These are phyloP conservation scores for Acrossocheilus fasciatus DNA, from an alignment of 2,797 vertebrate species.

Conservation along the genomic window DNA sequence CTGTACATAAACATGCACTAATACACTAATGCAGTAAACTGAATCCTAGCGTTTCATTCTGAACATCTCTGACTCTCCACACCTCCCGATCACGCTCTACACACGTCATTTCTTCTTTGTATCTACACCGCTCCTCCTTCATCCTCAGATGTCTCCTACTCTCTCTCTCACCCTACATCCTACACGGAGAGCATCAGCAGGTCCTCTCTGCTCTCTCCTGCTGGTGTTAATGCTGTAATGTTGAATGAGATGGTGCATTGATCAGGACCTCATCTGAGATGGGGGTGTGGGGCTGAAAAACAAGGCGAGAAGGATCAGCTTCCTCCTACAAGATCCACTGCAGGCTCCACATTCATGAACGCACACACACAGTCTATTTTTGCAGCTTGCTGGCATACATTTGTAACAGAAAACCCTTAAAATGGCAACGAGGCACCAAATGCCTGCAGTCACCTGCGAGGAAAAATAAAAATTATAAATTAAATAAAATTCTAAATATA, in stretches of 20 bases:
- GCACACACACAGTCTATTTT: not conserved
- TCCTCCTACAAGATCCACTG: slow-evolving; percentile 9
- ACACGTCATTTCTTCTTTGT: not conserved
- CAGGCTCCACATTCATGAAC: not conserved
- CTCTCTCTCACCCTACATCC: not conserved
- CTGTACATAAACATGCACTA: no score
- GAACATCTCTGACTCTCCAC: not conserved
- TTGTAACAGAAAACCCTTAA: not conserved
- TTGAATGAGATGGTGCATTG: slow-evolving; percentile 69
- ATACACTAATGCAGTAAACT: not conserved
- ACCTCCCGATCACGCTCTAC: not conserved
- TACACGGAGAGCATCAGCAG: slow-evolving; percentile 62
- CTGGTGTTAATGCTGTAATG: slow-evolving; percentile 67
- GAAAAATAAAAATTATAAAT: not conserved
- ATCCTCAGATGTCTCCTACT: not conserved
- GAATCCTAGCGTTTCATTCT: not conserved
- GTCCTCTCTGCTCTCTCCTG: slow-evolving; percentile 53
- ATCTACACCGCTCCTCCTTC: not conserved
- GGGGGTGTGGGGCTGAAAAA: slow-evolving; percentile 7
- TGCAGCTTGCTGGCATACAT: slow-evolving; percentile 12
- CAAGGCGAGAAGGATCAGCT: slow-evolving; percentile 20
- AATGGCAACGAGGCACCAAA: not conserved
- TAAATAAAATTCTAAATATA: not conserved
- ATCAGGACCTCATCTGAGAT: slow-evolving; percentile 62
- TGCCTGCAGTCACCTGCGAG: not conserved